A percentile compares a stretch with the other conserved stretches of the same genome.
Conservation (phyloP, 2,888 invertebrate species). For the Tortricodes alternella region DNA sequence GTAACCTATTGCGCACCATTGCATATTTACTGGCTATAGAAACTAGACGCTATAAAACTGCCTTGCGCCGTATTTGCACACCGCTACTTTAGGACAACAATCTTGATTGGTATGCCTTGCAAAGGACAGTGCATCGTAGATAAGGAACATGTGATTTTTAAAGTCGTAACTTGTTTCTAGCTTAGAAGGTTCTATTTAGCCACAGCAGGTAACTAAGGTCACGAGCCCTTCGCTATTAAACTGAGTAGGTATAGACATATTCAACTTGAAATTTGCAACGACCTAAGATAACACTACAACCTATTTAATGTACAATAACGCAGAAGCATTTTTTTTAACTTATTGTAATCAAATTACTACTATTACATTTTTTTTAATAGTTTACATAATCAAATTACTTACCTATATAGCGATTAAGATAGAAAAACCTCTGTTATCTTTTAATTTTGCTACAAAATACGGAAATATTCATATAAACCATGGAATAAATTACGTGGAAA, state of each 20-base stretch:
- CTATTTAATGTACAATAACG: too few relatives aligned
- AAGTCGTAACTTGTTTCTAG: background rate
- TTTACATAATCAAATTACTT: background rate
- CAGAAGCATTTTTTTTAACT: too few relatives aligned
- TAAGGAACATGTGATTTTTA: background rate
- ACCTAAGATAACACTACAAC: too few relatives aligned
- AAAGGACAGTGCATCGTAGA: constrained; percentile 14
- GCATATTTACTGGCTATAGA: constrained; percentile 62
- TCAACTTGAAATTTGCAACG: too few relatives aligned
- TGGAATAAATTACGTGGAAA: background rate
- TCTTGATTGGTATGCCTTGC: constrained; percentile 37
- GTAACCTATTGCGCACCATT: constrained; percentile 59
- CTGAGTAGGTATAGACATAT: too few relatives aligned
- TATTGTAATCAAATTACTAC: too few relatives aligned
- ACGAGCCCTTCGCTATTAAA: background rate
- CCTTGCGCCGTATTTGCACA: constrained; percentile 47
- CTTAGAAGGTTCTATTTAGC: background rate
- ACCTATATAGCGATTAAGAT: background rate
- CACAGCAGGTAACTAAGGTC: constrained; percentile 5
- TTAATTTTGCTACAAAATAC: background rate
- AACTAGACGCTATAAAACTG: constrained; percentile 46
- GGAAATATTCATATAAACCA: background rate
- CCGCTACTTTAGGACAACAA: constrained; percentile 41
- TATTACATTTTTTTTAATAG: too few relatives aligned
- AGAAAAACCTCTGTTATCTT: background rate